Evolutionary conservation across 1,140 invertebrate genomes (phyloP), one percentile per base, ranked within the genome.

Genomic region (Cotesia typhae): DNA sequence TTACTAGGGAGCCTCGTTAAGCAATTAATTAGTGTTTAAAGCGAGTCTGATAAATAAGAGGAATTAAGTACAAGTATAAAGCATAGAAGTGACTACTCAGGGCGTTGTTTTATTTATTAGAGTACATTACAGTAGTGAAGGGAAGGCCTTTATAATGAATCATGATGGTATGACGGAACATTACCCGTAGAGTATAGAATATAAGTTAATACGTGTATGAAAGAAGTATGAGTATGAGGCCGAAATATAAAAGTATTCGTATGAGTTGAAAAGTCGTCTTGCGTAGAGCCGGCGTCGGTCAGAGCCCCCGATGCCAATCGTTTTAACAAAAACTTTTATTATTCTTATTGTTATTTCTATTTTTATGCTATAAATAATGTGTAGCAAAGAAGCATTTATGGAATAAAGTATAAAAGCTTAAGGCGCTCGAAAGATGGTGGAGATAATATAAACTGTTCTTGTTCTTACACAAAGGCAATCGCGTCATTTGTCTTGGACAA

Each of bases 211-310:
- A 28, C 3, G 2, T 17, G 17, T 17, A 17, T 17, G 17, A 17
- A 17, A 28, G 2, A 28, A 28, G 28, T 28, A 28, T 28, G 28
- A 28, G 28, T 28, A 28, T 28, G 28, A 28, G 28, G 28, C 28
- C 28, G 3, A 66, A 37, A 66, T 37, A 66, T 47, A 66, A 12
- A 7, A 9, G 35, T 12, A 7, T 7, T 4, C 14, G 52, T 41
- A n/a, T 61, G 63, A 10, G 17, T 9, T 37, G 74, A 67, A 63
- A 67, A 70, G 70, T 72, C 71, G 60, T 74, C 74, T 76, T 69
- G 77, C 74, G 76, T 69, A 74, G 72, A 28, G 71, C 61, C 72
- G 73, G 70, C 78, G 78, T 79, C 79, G 78, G 79, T 79, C 79
- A 79, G 73, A 80, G 78, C 75, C 74, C 78, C 67, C 77, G 57